Evolutionary conservation across 2,797 vertebrate genomes (phyloP), one percentile per base, ranked within the genome.

Genomic region (Rhinella marina): DNA sequence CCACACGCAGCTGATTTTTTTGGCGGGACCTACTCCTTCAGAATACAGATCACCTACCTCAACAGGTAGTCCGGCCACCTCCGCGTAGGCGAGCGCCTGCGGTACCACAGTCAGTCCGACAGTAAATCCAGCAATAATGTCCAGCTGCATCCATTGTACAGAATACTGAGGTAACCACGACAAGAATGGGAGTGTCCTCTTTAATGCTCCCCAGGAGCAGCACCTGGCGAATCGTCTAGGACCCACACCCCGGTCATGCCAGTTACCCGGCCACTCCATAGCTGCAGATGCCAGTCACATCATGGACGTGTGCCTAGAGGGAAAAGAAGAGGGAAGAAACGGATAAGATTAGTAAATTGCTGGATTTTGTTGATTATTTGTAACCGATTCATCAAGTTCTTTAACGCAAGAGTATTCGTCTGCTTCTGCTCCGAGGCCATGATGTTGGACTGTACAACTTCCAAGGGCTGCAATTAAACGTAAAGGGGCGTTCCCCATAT

Each of bases 1-100:
- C 41, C 41, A 41, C 0, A 41, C 7, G 41, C 41, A 41, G 7
- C 5, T 7, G 7, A 61, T 61, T 61, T 61, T 66, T 11, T 4
- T 66, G 11, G 13, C 66, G 32, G 66, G 25, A 29, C 1, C 6
- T 21, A 17, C n/a, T n/a, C 29, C 41, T 23, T 52, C 41, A 76
- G 0, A 23, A 50, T 52, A 76, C 2, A n/a, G 13, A 17, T 7
- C 14, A 81, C 92, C 93, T 90, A 98, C 98, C 96, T 98, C 96
- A 27, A 96, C 96, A 0, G 98, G 97, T 90, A 99, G 95, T 3
- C 97, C 97, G 0, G 98, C 98, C 86, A 99, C 95, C 91, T 97
- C 97, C 0, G 98, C 97, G 0, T 99, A 99, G n/a, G 98, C 98
- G 92, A 99, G 93, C 0, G 94, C 97, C 92, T 99, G 98, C 0